A percentile compares a stretch with the other conserved stretches of the same genome.
Evolutionary conservation across 1,140 invertebrate genomes (phyloP).

Genomic region (Tenebrio molitor): DNA sequence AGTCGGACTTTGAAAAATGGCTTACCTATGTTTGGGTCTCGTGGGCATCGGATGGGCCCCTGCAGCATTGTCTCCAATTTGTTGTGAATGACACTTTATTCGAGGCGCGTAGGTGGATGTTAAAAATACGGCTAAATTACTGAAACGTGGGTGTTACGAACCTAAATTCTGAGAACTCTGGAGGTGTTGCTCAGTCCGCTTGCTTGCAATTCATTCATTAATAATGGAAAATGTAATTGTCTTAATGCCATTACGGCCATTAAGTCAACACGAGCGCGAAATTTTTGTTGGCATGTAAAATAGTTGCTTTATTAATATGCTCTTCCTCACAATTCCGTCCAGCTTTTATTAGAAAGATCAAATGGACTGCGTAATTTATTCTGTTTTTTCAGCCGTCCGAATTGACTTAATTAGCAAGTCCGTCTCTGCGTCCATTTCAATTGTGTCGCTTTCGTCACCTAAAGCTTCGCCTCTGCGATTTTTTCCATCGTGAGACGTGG

Average conservation of each 20-base stretch:
- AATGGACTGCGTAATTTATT: constrained; percentile 36
- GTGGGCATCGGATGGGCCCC: constrained; percentile 18
- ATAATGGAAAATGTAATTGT: constrained; percentile 41
- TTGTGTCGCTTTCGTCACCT: not conserved
- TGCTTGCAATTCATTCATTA: constrained; percentile 48
- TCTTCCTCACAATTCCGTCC: constrained; percentile 7
- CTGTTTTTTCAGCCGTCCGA: not conserved
- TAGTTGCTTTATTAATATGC: constrained; percentile 24
- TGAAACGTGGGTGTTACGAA: constrained; percentile 55
- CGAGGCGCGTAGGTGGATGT: constrained; percentile 53
- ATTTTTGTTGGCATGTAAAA: constrained; percentile 30
- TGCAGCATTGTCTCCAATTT: constrained; percentile 43
- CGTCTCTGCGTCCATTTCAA: not conserved
- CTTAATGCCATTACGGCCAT: constrained; percentile 22
- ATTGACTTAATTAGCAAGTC: not conserved
- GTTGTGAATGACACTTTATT: constrained; percentile 43
- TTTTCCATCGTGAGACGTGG: too few relatives aligned
- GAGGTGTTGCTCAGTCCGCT: constrained; percentile 45
- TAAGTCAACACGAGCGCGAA: constrained; percentile 27
- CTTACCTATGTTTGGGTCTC: not conserved
- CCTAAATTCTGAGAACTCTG: constrained; percentile 57
- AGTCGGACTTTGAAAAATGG: constrained; percentile 7
- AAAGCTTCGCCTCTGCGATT: not conserved
- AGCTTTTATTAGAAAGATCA: constrained; percentile 6
- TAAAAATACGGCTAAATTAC: constrained; percentile 60